These are phyloP conservation scores for Tetragonula clypearis DNA, from an alignment of 1,140 invertebrate species.

Conservation along the genomic window DNA sequence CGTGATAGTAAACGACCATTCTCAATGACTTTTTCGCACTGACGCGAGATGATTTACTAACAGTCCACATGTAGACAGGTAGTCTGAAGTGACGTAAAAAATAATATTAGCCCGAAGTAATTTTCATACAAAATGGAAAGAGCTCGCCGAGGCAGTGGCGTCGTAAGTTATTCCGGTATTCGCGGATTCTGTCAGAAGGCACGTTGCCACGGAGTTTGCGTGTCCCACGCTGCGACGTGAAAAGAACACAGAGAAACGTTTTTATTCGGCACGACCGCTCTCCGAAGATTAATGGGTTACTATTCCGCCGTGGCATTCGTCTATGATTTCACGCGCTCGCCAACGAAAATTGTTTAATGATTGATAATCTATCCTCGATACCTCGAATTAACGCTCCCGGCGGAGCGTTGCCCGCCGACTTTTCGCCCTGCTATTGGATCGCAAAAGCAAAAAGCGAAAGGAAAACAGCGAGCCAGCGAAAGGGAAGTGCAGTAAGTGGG, in stretches of 20 bases:
- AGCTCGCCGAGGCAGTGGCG: too few relatives aligned
- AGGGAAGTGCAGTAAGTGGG: not conserved
- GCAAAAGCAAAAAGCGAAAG: not conserved
- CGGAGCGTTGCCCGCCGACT: not conserved
- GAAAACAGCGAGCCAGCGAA: constrained; percentile 9
- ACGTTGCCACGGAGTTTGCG: not conserved
- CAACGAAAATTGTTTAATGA: constrained; percentile 44
- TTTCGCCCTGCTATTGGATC: not conserved
- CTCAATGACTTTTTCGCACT: not conserved
- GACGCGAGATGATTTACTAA: not conserved
- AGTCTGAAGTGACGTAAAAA: not conserved
- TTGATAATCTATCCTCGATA: constrained; percentile 44
- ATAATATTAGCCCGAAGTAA: not conserved
- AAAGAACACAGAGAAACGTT: constrained; percentile 9
- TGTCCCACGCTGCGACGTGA: not conserved
- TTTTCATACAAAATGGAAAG: not conserved
- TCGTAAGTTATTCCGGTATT: not conserved
- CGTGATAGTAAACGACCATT: not conserved
- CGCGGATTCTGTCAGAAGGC: not conserved
- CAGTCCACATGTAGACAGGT: too few relatives aligned
- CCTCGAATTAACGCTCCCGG: constrained; percentile 11
- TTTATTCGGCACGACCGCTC: constrained; percentile 24
- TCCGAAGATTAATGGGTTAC: constrained; percentile 35
- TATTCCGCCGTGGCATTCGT: constrained; percentile 10
- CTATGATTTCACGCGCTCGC: constrained; percentile 1